Evolutionary conservation across 1,140 invertebrate genomes (phyloP).

Genomic region (Drosophila varians): DNA sequence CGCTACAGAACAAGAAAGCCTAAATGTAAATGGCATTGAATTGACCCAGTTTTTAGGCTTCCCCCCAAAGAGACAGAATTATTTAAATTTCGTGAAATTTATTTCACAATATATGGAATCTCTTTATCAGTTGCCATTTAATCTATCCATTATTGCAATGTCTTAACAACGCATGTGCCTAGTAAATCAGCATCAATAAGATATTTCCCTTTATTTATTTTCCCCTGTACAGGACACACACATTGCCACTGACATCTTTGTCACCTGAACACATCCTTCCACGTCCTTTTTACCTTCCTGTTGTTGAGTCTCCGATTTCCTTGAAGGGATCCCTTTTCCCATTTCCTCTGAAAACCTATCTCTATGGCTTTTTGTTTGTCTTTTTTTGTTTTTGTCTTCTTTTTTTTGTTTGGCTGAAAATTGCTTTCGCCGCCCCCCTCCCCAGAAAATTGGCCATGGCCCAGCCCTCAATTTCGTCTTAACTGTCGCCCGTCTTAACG

Average conservation of each 20-base stretch:
- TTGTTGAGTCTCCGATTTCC: constrained; percentile 27
- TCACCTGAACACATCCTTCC: constrained; percentile 49
- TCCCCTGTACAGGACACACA: constrained; percentile 7
- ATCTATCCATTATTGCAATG: constrained; percentile 8
- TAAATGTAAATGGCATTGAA: constrained; percentile 65
- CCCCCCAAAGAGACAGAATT: constrained; percentile 16
- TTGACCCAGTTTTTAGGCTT: constrained; percentile 64
- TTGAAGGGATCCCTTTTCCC: constrained; percentile 10
- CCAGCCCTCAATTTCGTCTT: constrained; percentile 6
- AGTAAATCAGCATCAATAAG: constrained; percentile 26
- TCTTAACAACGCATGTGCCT: constrained; percentile 11
- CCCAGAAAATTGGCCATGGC: constrained; percentile 53
- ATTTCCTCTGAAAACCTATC: constrained; percentile 40
- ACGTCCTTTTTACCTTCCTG: constrained; percentile 24
- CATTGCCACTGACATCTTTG: constrained; percentile 44
- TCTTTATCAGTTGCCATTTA: constrained; percentile 19
- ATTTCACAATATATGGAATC: background rate
- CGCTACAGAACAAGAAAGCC: constrained; percentile 19
- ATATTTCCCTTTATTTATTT: constrained; percentile 14
- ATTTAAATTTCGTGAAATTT: background rate
- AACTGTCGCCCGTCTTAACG: constrained; percentile 41
- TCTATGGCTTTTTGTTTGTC: constrained; percentile 49
- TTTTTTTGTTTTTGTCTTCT: no score
- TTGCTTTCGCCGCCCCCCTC: constrained; percentile 41
- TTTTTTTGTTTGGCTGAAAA: no score